These are phyloP conservation scores for Charaxes varanes DNA, from an alignment of 1,140 invertebrate species.

Conservation along the genomic window DNA sequence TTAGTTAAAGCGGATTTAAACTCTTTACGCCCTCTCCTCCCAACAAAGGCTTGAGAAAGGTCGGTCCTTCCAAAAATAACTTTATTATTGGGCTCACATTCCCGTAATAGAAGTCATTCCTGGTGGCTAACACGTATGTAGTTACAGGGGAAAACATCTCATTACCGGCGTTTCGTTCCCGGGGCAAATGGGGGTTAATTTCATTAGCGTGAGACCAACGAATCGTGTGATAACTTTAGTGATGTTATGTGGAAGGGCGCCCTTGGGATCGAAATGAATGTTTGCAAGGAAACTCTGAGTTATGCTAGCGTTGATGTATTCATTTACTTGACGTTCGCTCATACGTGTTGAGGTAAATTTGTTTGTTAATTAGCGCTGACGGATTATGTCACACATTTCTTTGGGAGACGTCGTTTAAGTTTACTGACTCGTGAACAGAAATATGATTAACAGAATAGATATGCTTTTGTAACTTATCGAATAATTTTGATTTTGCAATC, in stretches of 20 bases:
- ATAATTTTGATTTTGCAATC: too few species aligned
- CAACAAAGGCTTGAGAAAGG: constrained; percentile 6
- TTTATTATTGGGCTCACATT: constrained; percentile 18
- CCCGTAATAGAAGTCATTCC: constrained; percentile 20
- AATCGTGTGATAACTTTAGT: constrained; percentile 72
- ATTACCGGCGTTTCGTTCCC: constrained; percentile 55
- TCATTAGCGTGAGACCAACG: constrained; percentile 67
- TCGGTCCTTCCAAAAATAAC: constrained; percentile 14
- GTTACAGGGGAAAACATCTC: constrained; percentile 59
- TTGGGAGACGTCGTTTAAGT: too few species aligned
- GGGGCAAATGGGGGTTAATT: constrained; percentile 65
- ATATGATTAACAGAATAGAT: too few species aligned
- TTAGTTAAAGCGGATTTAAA: too few species aligned
- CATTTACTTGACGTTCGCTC: too few species aligned
- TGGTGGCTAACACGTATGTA: constrained; percentile 44
- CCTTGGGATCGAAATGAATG: constrained; percentile 52
- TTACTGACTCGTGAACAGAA: too few species aligned
- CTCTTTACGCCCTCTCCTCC: too few species aligned
- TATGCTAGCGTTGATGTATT: too few species aligned
- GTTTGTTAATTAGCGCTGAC: too few species aligned
- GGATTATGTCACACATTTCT: too few species aligned
- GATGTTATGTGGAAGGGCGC: constrained; percentile 56
- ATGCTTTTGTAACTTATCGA: too few species aligned
- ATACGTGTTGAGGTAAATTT: too few species aligned
- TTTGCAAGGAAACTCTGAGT: constrained; percentile 39